A percentile compares a stretch with the other conserved stretches of the same genome.
These are phyloP conservation scores for Cladopsammia gracilis DNA, from an alignment of 64 coral and sea anemone species.

Conservation along the genomic window DNA sequence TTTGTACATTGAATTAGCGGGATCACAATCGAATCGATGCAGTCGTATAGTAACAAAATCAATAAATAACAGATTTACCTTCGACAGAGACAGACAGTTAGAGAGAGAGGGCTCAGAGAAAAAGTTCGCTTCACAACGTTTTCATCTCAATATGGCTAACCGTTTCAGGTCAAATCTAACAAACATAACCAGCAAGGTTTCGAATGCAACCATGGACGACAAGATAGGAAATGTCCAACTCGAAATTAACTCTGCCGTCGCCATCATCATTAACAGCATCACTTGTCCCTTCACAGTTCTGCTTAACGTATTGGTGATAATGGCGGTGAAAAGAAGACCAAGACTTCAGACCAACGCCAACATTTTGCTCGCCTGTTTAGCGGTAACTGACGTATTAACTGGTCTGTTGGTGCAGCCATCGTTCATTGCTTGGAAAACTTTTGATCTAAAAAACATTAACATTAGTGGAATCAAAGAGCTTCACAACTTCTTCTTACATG, in stretches of 20 bases:
- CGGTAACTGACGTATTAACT: constrained; percentile 9
- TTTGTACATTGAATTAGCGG: too few species aligned
- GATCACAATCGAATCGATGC: too few species aligned
- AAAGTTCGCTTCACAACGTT: too few species aligned
- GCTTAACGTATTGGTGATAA: neutral
- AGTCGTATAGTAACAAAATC: too few species aligned
- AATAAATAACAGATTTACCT: too few species aligned
- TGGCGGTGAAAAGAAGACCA: neutral
- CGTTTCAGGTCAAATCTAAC: too few species aligned
- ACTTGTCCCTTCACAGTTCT: constrained; percentile 10
- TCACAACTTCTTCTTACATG: neutral
- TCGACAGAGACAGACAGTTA: too few species aligned
- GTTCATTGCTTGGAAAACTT: neutral
- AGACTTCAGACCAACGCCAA: neutral
- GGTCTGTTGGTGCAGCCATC: neutral
- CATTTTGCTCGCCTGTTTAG: constrained; percentile 6
- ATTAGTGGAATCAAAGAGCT: neutral
- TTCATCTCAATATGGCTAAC: too few species aligned
- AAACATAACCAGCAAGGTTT: too few species aligned
- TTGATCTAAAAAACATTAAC: neutral
- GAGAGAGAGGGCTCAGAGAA: too few species aligned
- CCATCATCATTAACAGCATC: neutral
- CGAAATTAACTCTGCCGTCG: neutral
- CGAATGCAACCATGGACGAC: too few species aligned
- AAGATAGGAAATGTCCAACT: neutral